Evolutionary conservation across 2,888 invertebrate genomes (phyloP).

Genomic region (Thysanoteuthis rhombus): DNA sequence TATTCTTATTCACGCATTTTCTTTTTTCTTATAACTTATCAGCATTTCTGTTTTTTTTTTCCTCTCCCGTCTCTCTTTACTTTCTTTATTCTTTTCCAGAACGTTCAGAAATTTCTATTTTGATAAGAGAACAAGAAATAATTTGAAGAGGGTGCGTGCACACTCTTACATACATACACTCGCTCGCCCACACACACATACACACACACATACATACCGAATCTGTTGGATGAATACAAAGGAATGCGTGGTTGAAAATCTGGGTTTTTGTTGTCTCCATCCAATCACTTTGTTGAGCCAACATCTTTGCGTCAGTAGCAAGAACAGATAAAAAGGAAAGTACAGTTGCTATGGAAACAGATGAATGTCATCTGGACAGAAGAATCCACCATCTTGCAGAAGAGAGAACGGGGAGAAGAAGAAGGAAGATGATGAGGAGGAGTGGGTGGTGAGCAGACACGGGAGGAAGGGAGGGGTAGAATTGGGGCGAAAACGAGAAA

Average conservation of each 20-base stretch:
- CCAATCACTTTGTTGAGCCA: not conserved
- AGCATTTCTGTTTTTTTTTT: not conserved
- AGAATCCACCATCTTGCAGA: not conserved
- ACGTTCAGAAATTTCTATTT: not conserved
- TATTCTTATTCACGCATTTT: not conserved
- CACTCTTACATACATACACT: not conserved
- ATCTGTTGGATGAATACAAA: not conserved
- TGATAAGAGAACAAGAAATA: not conserved
- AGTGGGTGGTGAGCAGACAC: not conserved
- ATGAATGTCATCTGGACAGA: not conserved
- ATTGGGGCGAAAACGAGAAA: not conserved
- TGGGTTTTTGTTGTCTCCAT: not conserved
- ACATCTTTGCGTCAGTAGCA: not conserved
- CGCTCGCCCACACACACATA: not conserved
- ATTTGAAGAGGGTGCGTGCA: not conserved
- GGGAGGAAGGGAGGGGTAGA: not conserved
- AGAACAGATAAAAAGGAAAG: not conserved
- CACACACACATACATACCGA: not conserved
- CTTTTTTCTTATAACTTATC: not conserved
- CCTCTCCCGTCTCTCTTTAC: not conserved
- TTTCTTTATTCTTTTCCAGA: not conserved
- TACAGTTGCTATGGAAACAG: not conserved
- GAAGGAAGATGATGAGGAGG: not conserved
- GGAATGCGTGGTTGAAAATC: not conserved
- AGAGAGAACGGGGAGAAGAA: not conserved